Evolutionary conservation across 2,888 invertebrate species (phyloP).

Genomic region (Psococerastis gibbosa): DNA sequence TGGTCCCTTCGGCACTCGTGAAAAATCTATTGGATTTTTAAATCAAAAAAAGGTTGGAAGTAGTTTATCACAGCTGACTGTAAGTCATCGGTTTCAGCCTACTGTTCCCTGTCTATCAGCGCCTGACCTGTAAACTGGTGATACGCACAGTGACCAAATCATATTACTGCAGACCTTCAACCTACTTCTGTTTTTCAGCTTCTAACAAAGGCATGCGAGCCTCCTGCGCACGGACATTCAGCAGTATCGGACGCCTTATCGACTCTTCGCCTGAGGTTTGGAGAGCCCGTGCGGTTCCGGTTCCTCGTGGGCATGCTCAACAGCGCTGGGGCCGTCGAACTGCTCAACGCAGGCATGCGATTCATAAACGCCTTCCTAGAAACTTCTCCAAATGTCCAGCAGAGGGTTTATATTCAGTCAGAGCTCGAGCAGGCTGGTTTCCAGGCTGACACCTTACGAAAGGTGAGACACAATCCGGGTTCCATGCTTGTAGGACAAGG

Average conservation of each 20-base stretch:
- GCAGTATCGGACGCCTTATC: constrained; percentile 82
- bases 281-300: constrained; percentile 82
- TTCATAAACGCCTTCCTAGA: constrained; percentile 71
- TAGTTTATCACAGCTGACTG: no score
- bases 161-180: no score
- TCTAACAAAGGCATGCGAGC: constrained; percentile 64
- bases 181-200: constrained; percentile 39
- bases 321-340: constrained; percentile 50
- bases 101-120: no score
- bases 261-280: constrained; percentile 67
- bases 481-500: no score
- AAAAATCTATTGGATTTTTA: constrained; percentile 11
- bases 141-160: no score
- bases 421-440: constrained; percentile 68
- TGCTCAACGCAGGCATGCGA: constrained; percentile 59
- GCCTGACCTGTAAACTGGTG: no score
- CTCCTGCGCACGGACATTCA: constrained; percentile 50
- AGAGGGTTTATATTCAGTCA: constrained; percentile 52
- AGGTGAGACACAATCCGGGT: no score
- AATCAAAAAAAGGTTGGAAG: no score
- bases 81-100: no score
- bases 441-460: constrained; percentile 32
- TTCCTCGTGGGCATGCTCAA: constrained; percentile 77
- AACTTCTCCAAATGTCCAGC: constrained; percentile 54
- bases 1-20: no score